phyloP scores from a whole-genome alignment of 37 sponge, comb jelly and placozoan species.

The Ephydatia muelleri region DNA sequence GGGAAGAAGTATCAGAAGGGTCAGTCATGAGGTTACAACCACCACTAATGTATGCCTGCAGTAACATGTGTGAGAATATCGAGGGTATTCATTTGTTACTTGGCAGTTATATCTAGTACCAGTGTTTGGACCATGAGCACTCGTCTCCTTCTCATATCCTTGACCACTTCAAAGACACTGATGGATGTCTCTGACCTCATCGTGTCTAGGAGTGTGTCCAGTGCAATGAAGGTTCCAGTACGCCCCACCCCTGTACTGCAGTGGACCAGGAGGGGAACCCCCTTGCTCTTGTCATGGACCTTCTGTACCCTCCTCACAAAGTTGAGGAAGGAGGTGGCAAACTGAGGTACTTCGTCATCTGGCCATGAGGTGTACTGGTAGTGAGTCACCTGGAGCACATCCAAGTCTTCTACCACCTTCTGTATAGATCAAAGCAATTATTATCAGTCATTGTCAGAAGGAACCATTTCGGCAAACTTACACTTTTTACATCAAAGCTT shows the following conservation, averaged over 20 bases:
- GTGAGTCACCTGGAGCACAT: constrained; percentile 44
- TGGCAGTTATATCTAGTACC: constrained; percentile 9
- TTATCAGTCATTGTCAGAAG: background rate
- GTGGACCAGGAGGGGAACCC: constrained; percentile 55
- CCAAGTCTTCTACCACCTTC: constrained; percentile 6
- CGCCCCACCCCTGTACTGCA: constrained; percentile 77
- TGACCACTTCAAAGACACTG: constrained; percentile 39
- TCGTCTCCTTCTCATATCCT: constrained; percentile 32
- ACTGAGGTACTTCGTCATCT: constrained; percentile 72
- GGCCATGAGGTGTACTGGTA: constrained; percentile 70
- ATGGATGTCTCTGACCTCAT: constrained; percentile 21
- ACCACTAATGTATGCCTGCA: too few relatives aligned
- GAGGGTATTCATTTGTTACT: too few relatives aligned
- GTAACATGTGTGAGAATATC: background rate
- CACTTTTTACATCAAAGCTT: constrained; percentile 43
- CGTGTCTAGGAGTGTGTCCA: constrained; percentile 52
- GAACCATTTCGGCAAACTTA: constrained; percentile 42
- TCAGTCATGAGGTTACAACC: background rate
- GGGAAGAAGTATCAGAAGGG: background rate
- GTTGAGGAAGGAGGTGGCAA: constrained; percentile 60
- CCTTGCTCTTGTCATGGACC: constrained; percentile 15
- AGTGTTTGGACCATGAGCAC: constrained; percentile 54
- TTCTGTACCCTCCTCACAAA: constrained; percentile 54
- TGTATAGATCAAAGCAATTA: background rate
- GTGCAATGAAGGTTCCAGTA: constrained; percentile 54